Percentiles rank a stretch among this genome's conserved stretches.
These are phyloP conservation scores for Orthochromis malagaraziensis DNA, from an alignment of 2,113 vertebrate species.

Conservation along the genomic window DNA sequence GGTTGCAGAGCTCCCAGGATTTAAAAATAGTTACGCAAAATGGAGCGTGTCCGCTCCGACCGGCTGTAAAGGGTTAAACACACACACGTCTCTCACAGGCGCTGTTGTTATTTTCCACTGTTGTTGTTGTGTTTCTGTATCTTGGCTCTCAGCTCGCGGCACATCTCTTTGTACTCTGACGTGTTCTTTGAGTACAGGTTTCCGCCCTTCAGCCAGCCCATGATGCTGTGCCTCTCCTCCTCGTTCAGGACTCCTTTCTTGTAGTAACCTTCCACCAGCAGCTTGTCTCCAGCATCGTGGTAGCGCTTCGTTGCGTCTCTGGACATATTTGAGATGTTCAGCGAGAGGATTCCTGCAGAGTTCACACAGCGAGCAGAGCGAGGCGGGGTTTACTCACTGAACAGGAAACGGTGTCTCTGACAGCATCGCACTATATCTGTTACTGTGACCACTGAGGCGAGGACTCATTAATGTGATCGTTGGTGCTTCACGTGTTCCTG, in stretches of 20 bases:
- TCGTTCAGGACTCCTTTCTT: accelerated
- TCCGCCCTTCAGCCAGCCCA: accelerated
- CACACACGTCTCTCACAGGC: background rate
- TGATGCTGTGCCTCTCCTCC: accelerated
- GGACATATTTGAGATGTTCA: background rate
- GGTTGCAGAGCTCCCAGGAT: no score
- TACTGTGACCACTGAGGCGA: background rate
- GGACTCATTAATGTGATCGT: background rate
- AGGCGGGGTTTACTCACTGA: background rate
- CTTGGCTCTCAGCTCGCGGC: accelerated
- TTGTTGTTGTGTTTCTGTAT: background rate
- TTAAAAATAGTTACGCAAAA: no score
- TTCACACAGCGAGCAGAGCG: background rate
- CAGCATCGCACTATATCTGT: background rate
- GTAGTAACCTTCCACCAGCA: background rate
- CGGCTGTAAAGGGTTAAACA: background rate
- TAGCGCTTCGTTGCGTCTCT: accelerated
- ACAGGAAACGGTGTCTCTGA: background rate
- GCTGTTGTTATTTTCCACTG: accelerated
- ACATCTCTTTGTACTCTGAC: background rate
- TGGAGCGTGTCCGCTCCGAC: no score
- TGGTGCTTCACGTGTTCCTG: background rate
- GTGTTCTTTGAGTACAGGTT: background rate
- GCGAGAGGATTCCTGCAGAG: accelerated
- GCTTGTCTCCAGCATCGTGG: background rate